Evolutionary conservation across 2,888 invertebrate genomes (phyloP), one percentile per base, ranked within the genome.

Genomic region (Stenodera caucasica): DNA sequence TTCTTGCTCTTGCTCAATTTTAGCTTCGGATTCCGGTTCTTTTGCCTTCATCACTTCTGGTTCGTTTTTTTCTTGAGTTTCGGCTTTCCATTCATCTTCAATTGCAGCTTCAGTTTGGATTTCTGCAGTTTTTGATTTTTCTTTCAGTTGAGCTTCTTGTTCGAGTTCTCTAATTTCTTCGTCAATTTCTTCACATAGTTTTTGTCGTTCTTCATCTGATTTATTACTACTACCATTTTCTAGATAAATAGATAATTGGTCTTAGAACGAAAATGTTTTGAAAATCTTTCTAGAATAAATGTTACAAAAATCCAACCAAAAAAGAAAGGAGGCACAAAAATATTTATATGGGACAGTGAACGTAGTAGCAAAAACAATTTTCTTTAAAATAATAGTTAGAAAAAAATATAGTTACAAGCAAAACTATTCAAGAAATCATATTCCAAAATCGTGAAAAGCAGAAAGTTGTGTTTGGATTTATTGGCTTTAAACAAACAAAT

Each of bases 171-270:
- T 63, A 32, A 67, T 67, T 30, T 73, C 70, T 15, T 67, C 65
- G 26, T 70, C 64, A 8, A 68, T 68, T 57, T 66, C 63, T 50
- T 64, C 64, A 49, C 66, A 62, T 55, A 64, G 29, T 15, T 60
- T 58, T 21, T 61, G 61, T 26, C 57, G 60, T 57, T 72, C 72
- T 30, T 69, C 70, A 12, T 69, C 69, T 8, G 69, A 70, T 32
- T 69, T 71, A 2, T 75, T 74, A 57, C 75, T 75, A 7, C 69
- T 72, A 50, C 70, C 73, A 60, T 78, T 77, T 55, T 77, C 77
- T 75, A 63, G 15, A 70, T 32, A 69, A 61, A 64, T 57, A 62
- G 55, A 60, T 37, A 57, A 58, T 21, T 61, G 49, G 59, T 58
- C 64, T 66, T 53, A 70, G 63, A 64, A 58, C 64, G 57, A 58